phyloP scores from a whole-genome alignment of 2,113 vertebrate genomes.

The Phalacrocorax aristotelis region DNA sequence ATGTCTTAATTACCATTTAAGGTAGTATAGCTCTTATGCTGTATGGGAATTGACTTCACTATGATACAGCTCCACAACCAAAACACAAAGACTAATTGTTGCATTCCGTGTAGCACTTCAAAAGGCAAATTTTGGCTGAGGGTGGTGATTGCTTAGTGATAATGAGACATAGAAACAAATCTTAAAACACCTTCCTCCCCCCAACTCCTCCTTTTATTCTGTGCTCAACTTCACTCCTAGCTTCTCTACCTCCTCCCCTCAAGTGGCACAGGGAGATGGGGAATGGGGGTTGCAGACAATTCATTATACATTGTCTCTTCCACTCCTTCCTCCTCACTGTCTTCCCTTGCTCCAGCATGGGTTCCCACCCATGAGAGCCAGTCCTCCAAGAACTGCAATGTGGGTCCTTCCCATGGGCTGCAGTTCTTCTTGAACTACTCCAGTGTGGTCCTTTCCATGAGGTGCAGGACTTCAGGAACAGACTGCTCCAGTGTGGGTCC shows the following conservation, averaged over 20 bases:
- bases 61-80: neutral
- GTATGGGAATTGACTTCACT: neutral
- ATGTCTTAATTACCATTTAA: neutral
- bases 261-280: accelerated
- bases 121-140: neutral
- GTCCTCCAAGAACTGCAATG: neutral
- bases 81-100: neutral
- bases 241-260: neutral
- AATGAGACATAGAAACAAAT: neutral
- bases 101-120: neutral
- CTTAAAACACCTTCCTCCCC: neutral
- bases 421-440: neutral
- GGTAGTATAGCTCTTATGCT: neutral
- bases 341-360: neutral
- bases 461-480: neutral
- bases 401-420: neutral
- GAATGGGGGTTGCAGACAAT: accelerated
- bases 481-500: accelerated
- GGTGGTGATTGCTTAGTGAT: neutral
- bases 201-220: neutral
- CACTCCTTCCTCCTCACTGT: neutral
- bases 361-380: neutral
- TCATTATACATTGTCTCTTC: neutral
- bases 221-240: accelerated
- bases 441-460: accelerated